Percentiles rank a stretch among this genome's conserved stretches.
These are phyloP conservation scores for Melanotus villosus DNA, from an alignment of 2,888 invertebrate species.

Conservation along the genomic window DNA sequence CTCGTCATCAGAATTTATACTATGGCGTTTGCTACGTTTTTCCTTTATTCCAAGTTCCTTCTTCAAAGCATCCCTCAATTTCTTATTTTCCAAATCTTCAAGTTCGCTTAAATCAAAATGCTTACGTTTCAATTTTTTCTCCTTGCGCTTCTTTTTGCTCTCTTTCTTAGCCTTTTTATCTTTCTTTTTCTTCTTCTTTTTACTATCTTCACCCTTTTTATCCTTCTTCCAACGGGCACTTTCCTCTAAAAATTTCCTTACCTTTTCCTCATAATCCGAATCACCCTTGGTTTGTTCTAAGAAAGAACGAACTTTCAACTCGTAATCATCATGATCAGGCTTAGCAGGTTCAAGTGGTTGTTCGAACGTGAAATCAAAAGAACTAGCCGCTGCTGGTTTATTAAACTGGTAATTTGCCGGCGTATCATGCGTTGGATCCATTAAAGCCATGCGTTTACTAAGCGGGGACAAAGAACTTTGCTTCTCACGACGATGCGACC, in stretches of 20 bases:
- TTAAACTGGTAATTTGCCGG: conserved; percentile 78
- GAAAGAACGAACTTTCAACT: conserved; percentile 77
- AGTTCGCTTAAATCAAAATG: conserved; percentile 77
- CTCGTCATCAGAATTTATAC: conserved; percentile 66
- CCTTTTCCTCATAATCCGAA: conserved; percentile 88
- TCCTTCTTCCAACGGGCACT: conserved; percentile 85
- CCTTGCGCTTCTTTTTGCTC: conserved; percentile 81
- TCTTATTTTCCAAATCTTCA: conserved; percentile 75
- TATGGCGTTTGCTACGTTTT: conserved; percentile 64
- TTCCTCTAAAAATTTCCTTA: conserved; percentile 88
- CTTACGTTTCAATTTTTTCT: conserved; percentile 80
- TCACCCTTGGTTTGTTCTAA: conserved; percentile 84
- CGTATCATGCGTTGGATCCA: conserved; percentile 72
- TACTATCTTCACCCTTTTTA: conserved; percentile 77
- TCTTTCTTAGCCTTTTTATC: conserved; percentile 78
- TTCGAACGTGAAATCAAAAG: conserved; percentile 69
- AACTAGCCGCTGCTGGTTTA: conserved; percentile 74
- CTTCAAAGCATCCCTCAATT: conserved; percentile 79
- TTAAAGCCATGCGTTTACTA: conserved; percentile 86
- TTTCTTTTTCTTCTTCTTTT: conserved; percentile 72
- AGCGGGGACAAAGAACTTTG: conserved; percentile 85
- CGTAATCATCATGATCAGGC: conserved; percentile 75
- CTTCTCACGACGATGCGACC: conserved; percentile 72
- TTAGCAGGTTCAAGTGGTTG: conserved; percentile 66
- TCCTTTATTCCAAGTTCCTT: conserved; percentile 68